Evolutionary conservation across 2,113 vertebrate species (phyloP), one percentile per base, ranked within the genome.

Genomic region (Nyctereutes procyonoides): DNA sequence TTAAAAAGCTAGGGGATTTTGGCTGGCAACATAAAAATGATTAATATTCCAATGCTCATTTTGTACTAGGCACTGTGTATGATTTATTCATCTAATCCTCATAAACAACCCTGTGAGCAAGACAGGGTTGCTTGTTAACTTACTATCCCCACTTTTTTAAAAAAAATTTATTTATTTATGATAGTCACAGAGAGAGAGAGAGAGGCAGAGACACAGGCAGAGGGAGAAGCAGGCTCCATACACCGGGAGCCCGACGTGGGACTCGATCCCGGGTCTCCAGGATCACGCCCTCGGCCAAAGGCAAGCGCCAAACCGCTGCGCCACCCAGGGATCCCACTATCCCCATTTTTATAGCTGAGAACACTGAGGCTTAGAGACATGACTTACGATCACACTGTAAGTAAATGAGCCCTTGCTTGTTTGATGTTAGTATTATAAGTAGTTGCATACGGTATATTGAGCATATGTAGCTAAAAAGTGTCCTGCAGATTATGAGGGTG

Each of bases 291-390:
- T n/a, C n/a, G n/a, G n/a, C n/a, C n/a, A n/a, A n/a, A n/a, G n/a
- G n/a, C n/a, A n/a, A n/a, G n/a, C n/a, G n/a, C n/a, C n/a, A n/a
- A n/a, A n/a, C n/a, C n/a, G n/a, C n/a, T n/a, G n/a, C n/a, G n/a
- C n/a, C n/a, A n/a, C n/a, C n/a, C n/a, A n/a, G n/a, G n/a, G n/a
- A n/a, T n/a, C n/a, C n/a, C n/a, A 60, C 53, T 81, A 5, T 88
- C n/a, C 48, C 22, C 16, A 9, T 89, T 90, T 86, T 95, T 92
- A 60, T 81, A 82, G 19, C 32, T 51, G n/a, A 95, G 56, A 92
- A 82, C 76, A 82, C 22, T 26, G 26, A 91, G 67, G 8, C 19
- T 83, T 83, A 62, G 51, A 84, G 65, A 93, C 95, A 85, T 62
- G 43, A 82, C 24, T 90, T 53, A 48, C 71, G 53, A 73, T 85